A percentile compares a stretch with the other conserved stretches of the same genome.
Evolutionary conservation across 2,797 vertebrate genomes (phyloP).

Genomic region (Rhynchonycteris naso): DNA sequence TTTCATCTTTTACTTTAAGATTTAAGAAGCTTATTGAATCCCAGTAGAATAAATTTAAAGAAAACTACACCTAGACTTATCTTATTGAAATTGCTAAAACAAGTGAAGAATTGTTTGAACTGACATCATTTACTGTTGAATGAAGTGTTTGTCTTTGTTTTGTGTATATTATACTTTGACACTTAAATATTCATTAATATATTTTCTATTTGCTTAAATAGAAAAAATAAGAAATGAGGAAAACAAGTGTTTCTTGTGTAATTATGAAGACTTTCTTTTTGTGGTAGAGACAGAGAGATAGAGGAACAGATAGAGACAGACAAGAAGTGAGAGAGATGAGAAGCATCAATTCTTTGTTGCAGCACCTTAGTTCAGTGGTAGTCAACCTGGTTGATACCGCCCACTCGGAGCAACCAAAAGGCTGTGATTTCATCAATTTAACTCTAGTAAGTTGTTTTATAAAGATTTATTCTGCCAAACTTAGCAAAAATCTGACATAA

Average conservation of each 20-base stretch:
- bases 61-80: background rate
- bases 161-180: background rate
- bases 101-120: background rate
- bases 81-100: background rate
- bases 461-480: too few species aligned
- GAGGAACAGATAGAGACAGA: too few species aligned
- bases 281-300: too few species aligned
- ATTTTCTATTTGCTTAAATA: background rate
- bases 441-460: too few species aligned
- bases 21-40: background rate
- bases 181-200: background rate
- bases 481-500: too few species aligned
- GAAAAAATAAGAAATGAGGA: background rate
- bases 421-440: too few species aligned
- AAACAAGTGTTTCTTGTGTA: background rate
- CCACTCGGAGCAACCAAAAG: too few species aligned
- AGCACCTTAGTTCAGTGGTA: too few species aligned
- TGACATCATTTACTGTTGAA: background rate
- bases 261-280: constrained; percentile 32
- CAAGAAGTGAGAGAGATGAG: too few species aligned
- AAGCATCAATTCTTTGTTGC: too few species aligned
- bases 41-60: background rate
- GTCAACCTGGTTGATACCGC: too few species aligned
- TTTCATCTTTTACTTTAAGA: background rate
- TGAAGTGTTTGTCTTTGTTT: constrained; percentile 39